Base-by-base conservation (phyloP, 2,797 vertebrate species). In the Lutjanus argentimaculatus region DNA sequence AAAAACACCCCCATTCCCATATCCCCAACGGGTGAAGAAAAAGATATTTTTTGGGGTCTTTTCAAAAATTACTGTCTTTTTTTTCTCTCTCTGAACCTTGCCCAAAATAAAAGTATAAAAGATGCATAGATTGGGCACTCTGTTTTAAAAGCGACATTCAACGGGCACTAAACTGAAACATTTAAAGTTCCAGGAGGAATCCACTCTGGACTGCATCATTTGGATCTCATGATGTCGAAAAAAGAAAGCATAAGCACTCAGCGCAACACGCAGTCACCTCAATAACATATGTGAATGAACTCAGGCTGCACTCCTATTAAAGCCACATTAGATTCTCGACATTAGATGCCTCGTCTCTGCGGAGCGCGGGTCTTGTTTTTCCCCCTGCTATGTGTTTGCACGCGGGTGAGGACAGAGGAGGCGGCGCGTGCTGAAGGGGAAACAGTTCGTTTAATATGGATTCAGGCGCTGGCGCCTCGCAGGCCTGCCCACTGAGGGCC, bases 391-490 rank as follows among this genome's bases (percentile, higher is more conserved):
- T 55, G 66, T 82, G 81, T 83, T 81, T 73, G 73, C n/a, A 71
- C 0, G 75, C 72, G 76, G 75, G 43, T 14, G 66, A 64, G 69
- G 72, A 72, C 64, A 62, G 67, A 45, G 12, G 75, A 84, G 72
- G 82, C 45, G 70, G 62, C 6, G 64, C 36, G 10, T 62, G 85
- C 81, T 82, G 70, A 83, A 88, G 77, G 89, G 78, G 72, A 79
- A 88, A 80, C 82, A 30, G 80, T 83, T 85, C 15, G 55, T 89
- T 89, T 89, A 89, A 88, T 91, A 89, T 88, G 89, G 85, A 88
- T 91, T 77, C 79, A 79, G 89, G 88, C 80, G 21, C 58, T 46
- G 82, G 85, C 17, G 73, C 86, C 87, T 85, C 10, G 72, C 56
- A 25, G 87, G 80, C 84, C 90, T 65, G 82, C 88, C 87, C 91